These are phyloP conservation scores for Moxostoma hubbsi DNA, from an alignment of 2,797 vertebrate genomes.

Conservation along the genomic window DNA sequence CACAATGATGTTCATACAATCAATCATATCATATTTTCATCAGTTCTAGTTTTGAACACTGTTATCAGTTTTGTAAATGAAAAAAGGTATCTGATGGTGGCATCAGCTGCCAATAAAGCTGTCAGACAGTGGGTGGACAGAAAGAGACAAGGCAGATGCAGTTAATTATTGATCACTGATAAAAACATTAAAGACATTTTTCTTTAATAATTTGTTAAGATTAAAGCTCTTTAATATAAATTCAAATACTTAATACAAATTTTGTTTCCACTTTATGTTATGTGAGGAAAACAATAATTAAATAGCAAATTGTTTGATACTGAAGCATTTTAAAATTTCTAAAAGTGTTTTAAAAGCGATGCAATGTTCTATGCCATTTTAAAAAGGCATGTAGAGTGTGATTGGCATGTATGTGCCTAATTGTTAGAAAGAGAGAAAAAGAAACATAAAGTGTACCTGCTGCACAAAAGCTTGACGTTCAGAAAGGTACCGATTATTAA, in stretches of 20 bases:
- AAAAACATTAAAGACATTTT: neutral
- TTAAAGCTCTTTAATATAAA: neutral
- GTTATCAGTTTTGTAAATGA: neutral
- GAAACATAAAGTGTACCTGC: conserved; percentile 41
- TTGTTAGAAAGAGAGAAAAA: conserved; percentile 5
- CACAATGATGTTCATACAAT: neutral
- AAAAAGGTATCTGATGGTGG: neutral
- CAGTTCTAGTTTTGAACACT: neutral
- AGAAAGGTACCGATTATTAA: neutral
- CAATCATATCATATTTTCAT: neutral
- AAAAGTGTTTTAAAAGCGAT: conserved; percentile 19
- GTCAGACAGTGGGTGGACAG: neutral
- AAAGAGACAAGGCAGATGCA: neutral
- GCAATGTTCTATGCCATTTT: neutral
- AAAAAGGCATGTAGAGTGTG: neutral
- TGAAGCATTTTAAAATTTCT: neutral
- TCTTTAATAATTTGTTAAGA: neutral
- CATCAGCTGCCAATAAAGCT: neutral
- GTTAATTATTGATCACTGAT: neutral
- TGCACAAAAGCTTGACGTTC: conserved; percentile 24
- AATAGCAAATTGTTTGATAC: neutral
- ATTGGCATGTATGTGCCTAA: neutral
- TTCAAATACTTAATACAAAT: neutral
- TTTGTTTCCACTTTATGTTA: neutral
- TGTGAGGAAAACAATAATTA: neutral